Conservation (phyloP, 2,113 vertebrate species). For the Thinocorus orbignyianus region DNA sequence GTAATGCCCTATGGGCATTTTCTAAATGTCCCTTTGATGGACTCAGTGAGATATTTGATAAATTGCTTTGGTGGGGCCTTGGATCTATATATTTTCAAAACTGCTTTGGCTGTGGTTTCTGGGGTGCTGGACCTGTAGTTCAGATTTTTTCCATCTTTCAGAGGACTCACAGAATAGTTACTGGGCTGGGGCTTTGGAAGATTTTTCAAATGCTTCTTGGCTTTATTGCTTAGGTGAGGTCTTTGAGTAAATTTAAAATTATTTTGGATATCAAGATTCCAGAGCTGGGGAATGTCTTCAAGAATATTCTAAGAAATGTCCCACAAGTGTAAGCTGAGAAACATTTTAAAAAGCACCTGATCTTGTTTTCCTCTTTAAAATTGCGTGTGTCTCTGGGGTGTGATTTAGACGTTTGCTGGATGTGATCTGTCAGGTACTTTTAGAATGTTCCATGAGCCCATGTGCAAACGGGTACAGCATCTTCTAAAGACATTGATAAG, state of each 20-base stretch:
- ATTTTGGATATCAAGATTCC: not conserved
- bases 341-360: fast-evolving
- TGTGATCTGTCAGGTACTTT: not conserved
- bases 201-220: not conserved
- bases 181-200: not conserved
- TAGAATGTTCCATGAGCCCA: fast-evolving
- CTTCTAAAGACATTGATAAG: not conserved
- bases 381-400: fast-evolving
- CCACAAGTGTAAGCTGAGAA: not conserved
- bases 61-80: not conserved
- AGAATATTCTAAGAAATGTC: not conserved
- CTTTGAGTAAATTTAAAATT: not conserved
- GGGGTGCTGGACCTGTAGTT: not conserved
- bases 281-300: not conserved
- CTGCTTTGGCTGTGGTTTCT: not conserved
- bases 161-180: not conserved
- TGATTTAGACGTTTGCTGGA: not conserved
- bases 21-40: not conserved
- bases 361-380: not conserved
- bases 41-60: not conserved
- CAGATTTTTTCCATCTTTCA: not conserved
- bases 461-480: not conserved
- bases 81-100: not conserved
- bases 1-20: not conserved
- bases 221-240: not conserved